These are phyloP conservation scores for Sylvia borin DNA, from an alignment of 2,797 vertebrate species.

Conservation along the genomic window DNA sequence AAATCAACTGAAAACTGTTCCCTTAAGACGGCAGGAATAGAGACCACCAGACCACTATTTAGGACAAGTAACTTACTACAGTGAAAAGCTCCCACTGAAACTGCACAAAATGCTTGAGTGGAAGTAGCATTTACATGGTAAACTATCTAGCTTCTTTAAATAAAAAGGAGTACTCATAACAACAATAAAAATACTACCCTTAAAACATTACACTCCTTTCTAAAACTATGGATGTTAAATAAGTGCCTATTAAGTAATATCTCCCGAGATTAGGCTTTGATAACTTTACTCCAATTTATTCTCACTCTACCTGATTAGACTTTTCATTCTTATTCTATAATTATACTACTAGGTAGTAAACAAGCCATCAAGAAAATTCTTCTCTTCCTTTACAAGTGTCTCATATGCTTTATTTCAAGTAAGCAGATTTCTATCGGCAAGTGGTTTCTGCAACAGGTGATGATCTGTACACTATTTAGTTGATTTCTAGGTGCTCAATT, in stretches of 20 bases:
- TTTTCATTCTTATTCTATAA: neutral
- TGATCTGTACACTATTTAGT: neutral
- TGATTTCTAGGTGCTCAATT: neutral
- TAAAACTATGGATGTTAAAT: neutral
- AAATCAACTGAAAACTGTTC: neutral
- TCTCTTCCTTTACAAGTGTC: neutral
- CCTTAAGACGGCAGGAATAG: neutral
- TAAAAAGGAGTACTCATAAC: neutral
- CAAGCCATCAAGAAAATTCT: neutral
- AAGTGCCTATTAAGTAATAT: neutral
- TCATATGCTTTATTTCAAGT: neutral
- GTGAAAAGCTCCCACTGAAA: neutral
- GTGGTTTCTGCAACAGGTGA: neutral
- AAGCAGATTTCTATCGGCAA: neutral
- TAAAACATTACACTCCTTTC: neutral
- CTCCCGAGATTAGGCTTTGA: neutral
- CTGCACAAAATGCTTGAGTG: neutral
- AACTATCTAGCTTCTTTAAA: neutral
- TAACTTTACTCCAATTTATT: neutral
- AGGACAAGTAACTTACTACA: neutral
- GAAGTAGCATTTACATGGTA: neutral
- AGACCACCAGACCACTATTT: neutral
- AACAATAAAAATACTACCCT: neutral
- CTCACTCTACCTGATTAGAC: neutral
- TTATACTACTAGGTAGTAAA: neutral